Conservation (phyloP, 37 sponge, comb jelly and placozoan species). For the Aphrocallistes beatrix region DNA sequence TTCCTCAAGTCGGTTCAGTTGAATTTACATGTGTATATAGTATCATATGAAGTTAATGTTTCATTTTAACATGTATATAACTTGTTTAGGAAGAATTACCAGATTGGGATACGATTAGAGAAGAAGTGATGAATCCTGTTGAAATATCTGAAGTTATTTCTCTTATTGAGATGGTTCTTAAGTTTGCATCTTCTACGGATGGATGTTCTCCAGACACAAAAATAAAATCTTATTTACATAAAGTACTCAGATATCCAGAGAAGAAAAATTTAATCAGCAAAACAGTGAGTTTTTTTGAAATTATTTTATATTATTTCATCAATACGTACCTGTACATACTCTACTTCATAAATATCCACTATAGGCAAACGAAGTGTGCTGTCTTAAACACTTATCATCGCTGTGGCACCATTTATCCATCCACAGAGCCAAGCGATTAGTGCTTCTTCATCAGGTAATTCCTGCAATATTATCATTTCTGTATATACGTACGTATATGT, state of each 20-base stretch:
- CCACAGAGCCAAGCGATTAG: background rate
- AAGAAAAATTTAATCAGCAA: background rate
- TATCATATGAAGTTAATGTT: no score
- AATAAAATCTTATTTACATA: background rate
- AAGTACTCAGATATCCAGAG: background rate
- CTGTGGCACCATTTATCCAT: background rate
- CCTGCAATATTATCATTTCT: no score
- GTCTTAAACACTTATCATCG: background rate
- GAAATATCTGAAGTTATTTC: background rate
- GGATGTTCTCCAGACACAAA: background rate
- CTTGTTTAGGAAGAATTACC: background rate
- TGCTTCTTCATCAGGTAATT: background rate
- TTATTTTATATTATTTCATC: no score
- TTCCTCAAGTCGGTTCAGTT: no score
- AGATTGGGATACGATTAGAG: background rate
- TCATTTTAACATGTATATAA: no score
- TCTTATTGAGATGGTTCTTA: background rate
- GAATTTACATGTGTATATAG: no score
- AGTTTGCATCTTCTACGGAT: background rate
- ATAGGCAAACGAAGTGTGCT: background rate
- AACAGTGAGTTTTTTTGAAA: background rate
- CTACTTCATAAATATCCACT: background rate
- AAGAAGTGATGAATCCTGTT: background rate
- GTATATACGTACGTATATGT: no score
- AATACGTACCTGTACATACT: background rate